Percentiles rank a stretch among this genome's conserved stretches.
Conservation (phyloP, 2,113 vertebrate genomes). For the Echinops telfairi region DNA sequence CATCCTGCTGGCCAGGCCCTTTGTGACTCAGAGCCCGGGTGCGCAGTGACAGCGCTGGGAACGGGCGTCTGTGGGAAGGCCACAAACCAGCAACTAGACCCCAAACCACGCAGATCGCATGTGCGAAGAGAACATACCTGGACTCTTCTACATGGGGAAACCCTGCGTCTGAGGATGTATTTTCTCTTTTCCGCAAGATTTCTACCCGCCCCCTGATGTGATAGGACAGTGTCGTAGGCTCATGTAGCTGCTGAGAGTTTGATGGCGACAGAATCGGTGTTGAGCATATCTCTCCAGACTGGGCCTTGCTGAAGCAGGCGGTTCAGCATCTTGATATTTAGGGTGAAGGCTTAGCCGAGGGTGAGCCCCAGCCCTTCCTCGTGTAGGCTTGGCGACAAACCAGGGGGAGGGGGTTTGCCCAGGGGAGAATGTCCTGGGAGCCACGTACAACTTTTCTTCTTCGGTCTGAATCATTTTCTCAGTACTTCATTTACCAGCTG, state of each 20-base stretch:
- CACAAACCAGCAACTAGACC: too few species aligned
- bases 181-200: not conserved
- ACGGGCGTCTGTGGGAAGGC: too few species aligned
- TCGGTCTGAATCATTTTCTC: not conserved
- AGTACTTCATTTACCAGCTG: not conserved
- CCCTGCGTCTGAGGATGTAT: not conserved
- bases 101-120: too few species aligned
- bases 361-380: not conserved
- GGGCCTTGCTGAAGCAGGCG: not conserved
- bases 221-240: not conserved
- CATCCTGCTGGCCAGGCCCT: accelerated
- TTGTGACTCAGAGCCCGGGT: accelerated
- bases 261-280: not conserved
- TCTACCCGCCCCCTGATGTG: not conserved
- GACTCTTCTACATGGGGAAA: not conserved
- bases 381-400: not conserved
- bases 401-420: not conserved
- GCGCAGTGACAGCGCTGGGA: too few species aligned
- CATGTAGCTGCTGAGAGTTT: not conserved
- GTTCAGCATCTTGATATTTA: not conserved
- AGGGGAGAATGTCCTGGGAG: not conserved
- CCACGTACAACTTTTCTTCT: not conserved
- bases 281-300: not conserved
- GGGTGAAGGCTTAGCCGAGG: not conserved
- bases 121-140: too few species aligned